phyloP scores from a whole-genome alignment of 2,797 vertebrate species.

The Glossophaga mutica region DNA sequence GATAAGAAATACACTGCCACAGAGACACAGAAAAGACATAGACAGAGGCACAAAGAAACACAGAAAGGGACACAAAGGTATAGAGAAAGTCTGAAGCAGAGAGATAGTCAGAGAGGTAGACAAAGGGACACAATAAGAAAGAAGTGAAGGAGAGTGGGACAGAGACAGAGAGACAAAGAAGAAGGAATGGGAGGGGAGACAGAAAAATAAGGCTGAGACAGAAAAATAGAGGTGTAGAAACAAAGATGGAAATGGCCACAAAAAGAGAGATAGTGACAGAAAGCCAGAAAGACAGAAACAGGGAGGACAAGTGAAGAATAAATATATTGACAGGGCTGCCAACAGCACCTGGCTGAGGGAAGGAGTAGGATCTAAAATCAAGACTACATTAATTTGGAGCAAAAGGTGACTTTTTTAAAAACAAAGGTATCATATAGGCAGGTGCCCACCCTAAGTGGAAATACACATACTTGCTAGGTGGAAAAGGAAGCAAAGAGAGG shows the following conservation, averaged over 20 bases:
- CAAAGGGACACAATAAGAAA: background rate
- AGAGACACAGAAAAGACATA: constrained; percentile 32
- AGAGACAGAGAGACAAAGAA: background rate
- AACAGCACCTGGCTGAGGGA: background rate
- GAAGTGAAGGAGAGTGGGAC: background rate
- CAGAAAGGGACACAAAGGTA: background rate
- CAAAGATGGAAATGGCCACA: background rate
- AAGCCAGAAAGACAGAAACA: constrained; percentile 18
- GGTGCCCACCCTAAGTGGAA: constrained; percentile 8
- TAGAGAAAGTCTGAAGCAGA: background rate
- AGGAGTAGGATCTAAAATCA: background rate
- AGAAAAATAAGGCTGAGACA: background rate
- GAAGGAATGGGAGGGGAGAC: background rate
- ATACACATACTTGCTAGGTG: background rate
- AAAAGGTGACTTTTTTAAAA: background rate
- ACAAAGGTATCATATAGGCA: background rate
- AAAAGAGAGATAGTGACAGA: background rate
- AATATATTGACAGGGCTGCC: background rate
- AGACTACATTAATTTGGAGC: background rate
- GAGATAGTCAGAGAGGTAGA: background rate
- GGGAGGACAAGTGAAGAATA: background rate
- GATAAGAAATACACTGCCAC: background rate
- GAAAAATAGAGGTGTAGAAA: constrained; percentile 5
- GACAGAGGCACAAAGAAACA: background rate
- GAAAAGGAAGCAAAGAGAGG: background rate